Base-by-base conservation (phyloP, 2,888 invertebrate genomes). In the Chymomyza amoena region DNA sequence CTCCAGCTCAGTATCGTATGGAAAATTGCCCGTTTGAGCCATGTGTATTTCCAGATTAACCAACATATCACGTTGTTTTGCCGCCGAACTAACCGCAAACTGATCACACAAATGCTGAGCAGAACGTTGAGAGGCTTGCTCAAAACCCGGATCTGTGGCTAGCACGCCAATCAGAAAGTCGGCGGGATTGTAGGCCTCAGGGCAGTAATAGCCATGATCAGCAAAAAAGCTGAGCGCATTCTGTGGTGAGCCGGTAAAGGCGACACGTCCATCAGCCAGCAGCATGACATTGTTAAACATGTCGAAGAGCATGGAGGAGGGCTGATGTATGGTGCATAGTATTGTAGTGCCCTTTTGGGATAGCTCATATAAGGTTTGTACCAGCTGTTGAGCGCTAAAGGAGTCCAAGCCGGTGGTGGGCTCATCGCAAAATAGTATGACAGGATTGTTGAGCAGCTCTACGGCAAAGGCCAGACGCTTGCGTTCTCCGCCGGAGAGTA, bases 381-480 rank as follows among this genome's bases (percentile, higher is more conserved):
- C 94, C 68, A 99, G 93, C 89, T 96, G 96, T 89, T 96, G 96
- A 0, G 99, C 98, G 89, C 98, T 98, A 86, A 95, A 97, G 0
- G 98, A 97, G 91, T 99, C 99, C 68, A 96, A 91, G 0, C 98
- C 98, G 0, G 98, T 98, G 0, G 99, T 99, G 7, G 98, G 98
- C 89, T 99, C 99, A 88, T 99, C 99, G 90, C 98, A 97, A 92
- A 99, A 98, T 54, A 99, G 92, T 50, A 99, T 93, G 0, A 96
- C 94, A 0, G 99, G 99, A 92, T 98, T 96, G 54, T 97, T 98
- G 66, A 99, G 91, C 51, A 92, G 70, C 95, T 98, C 98, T 0
- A 97, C 96, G 5, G 98, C 99, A 90, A 99, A 98, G 0, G 98
- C 96, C 20, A 99, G 92, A 67, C 98, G 93, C 89, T 98, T 98